Base-by-base conservation (phyloP, 2,888 invertebrate species). In the Pheosia tremula region DNA sequence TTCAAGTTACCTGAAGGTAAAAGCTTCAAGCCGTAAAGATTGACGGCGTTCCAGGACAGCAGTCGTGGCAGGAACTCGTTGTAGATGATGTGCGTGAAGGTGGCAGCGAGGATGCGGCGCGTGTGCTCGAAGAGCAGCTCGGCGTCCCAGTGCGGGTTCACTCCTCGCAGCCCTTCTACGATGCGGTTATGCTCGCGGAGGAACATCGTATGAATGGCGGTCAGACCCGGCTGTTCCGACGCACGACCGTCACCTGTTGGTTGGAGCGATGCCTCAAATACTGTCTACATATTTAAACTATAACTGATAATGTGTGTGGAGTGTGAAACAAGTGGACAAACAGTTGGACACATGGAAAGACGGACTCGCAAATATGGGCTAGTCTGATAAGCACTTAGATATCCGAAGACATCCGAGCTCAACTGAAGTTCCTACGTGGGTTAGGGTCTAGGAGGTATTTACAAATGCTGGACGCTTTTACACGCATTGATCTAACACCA, bases 11-110 rank as follows among this genome's bases (percentile, higher is more conserved):
- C 96, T 79, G 97, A 96, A 0, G 97, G 96, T 72, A 96, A 84
- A 6, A 98, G 94, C 74, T 97, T 98, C 60, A 99, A 89, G 5
- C 97, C 98, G 83, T 98, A 98, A 5, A 98, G 93, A 78, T 97
- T 97, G 67, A 98, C 96, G 13, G 97, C 97, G 75, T 97, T 97
- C 96, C 97, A 97, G 5, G 98, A 98, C 10, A 99, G 94, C 56
- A 99, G 94, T 60, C 98, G 95, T 0, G 99, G 99, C 60, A 99
- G 89, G 93, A 97, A 98, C 87, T 98, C 98, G 79, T 97, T 98
- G 89, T 96, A 98, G 0, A 97, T 96, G 52, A 97, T 94, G 77
- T 98, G 98, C 63, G 98, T 97, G 73, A 96, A 94, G 82, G 96
- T 95, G 0, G 96, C 98, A n/a, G 96, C 95, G 54, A 97, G 82